These are phyloP conservation scores for Meloidogyne floridensis DNA, from an alignment of 1,140 invertebrate species.

Conservation along the genomic window DNA sequence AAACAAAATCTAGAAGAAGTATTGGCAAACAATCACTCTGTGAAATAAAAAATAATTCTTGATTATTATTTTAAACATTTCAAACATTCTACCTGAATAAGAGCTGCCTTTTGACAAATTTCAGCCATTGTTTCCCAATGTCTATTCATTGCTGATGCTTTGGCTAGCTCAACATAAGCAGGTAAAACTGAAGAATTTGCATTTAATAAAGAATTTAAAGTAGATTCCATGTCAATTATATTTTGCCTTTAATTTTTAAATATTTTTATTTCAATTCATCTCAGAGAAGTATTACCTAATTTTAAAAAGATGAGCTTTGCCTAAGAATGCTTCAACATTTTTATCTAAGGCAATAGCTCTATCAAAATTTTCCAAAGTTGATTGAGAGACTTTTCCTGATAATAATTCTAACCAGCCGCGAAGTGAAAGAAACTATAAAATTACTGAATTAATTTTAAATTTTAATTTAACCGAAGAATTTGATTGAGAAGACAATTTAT, in stretches of 20 bases:
- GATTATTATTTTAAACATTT: too few species aligned
- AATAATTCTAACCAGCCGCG: constrained; percentile 49
- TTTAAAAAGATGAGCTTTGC: constrained; percentile 52
- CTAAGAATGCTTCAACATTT: constrained; percentile 44
- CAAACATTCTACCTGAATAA: constrained; percentile 36
- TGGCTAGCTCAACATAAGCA: constrained; percentile 50
- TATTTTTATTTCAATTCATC: neutral
- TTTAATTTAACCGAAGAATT: constrained; percentile 35
- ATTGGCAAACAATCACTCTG: constrained; percentile 51
- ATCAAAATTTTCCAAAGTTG: constrained; percentile 46
- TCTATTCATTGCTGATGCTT: constrained; percentile 43
- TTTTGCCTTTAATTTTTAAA: constrained; percentile 41
- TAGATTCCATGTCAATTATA: constrained; percentile 38
- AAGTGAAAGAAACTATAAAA: constrained; percentile 37
- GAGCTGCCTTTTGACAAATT: constrained; percentile 41
- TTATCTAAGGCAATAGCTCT: constrained; percentile 41
- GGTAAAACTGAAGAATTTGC: constrained; percentile 45
- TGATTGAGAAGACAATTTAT: constrained; percentile 33
- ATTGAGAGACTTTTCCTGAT: constrained; percentile 34
- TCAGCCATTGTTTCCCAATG: constrained; percentile 48
- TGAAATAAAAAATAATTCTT: neutral
- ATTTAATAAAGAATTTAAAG: constrained; percentile 31
- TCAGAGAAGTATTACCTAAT: constrained; percentile 26
- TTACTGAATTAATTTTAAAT: neutral
- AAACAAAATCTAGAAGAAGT: constrained; percentile 46